Conservation (phyloP, 2,797 vertebrate species). For the Lagodon rhomboides region DNA sequence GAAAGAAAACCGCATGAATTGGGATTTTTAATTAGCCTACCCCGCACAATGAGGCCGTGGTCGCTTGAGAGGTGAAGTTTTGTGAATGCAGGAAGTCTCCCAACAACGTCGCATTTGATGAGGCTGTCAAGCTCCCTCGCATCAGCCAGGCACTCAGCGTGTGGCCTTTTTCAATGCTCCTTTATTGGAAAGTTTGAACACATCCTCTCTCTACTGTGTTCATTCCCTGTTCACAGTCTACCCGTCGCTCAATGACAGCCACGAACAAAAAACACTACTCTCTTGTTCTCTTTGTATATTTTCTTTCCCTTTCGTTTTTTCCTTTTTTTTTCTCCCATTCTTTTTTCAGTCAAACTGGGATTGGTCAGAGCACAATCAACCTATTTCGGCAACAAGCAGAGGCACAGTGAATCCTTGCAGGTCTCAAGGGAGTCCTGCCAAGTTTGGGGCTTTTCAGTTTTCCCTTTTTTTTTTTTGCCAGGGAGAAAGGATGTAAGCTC, state of each 20-base stretch:
- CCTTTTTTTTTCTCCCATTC: constrained; percentile 1
- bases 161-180: constrained; percentile 70
- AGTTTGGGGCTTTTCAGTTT: constrained; percentile 71
- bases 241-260: constrained; percentile 60
- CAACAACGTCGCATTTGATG: constrained; percentile 65
- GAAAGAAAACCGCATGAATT: constrained; percentile 49
- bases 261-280: constrained; percentile 74
- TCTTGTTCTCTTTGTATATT: constrained; percentile 72
- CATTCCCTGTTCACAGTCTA: constrained; percentile 65
- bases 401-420: constrained; percentile 68
- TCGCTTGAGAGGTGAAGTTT: constrained; percentile 63
- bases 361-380: constrained; percentile 78
- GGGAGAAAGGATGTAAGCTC: constrained; percentile 71
- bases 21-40: constrained; percentile 63
- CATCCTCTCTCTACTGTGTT: constrained; percentile 67
- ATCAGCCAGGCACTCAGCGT: constrained; percentile 78
- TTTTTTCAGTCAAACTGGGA: constrained; percentile 64
- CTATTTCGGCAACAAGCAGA: constrained; percentile 72
- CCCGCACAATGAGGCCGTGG: constrained; percentile 53
- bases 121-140: constrained; percentile 73
- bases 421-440: constrained; percentile 72
- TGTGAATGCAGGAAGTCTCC: constrained; percentile 72
- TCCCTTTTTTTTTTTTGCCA: constrained; percentile 28
- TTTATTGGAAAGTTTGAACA: constrained; percentile 80
- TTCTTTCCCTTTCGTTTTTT: constrained; percentile 42